A percentile compares a stretch with the other conserved stretches of the same genome.
Conservation (phyloP, 2,797 vertebrate genomes). For the Tadarida brasiliensis region DNA sequence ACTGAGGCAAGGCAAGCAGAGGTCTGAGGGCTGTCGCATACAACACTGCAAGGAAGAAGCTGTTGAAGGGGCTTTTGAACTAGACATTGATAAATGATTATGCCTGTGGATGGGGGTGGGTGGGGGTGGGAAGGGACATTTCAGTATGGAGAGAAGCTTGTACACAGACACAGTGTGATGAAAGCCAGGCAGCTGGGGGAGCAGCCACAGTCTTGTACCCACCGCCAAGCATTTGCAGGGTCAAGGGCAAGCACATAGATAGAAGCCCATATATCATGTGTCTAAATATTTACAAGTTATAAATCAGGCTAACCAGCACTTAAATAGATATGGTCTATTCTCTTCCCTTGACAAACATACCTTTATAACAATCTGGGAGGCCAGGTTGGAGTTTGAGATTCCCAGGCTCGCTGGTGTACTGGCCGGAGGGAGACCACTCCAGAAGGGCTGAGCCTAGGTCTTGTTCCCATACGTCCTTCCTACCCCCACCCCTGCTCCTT, state of each 20-base stretch:
- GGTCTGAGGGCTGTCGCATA: neutral
- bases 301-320: neutral
- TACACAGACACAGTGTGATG: neutral
- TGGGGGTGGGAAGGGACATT: neutral
- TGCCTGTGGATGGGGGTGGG: neutral
- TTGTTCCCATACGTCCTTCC: neutral
- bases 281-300: slow-evolving; percentile 27
- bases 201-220: neutral
- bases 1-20: neutral
- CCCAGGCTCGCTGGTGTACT: neutral
- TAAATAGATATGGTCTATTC: neutral
- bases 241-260: neutral
- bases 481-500: neutral
- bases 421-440: neutral
- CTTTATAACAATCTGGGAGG: neutral
- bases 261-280: neutral
- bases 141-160: neutral
- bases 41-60: neutral
- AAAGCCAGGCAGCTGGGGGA: neutral
- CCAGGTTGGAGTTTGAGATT: neutral
- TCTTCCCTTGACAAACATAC: neutral
- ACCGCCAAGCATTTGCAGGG: neutral
- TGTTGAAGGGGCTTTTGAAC: neutral
- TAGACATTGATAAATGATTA: neutral
- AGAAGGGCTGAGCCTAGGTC: neutral